Conservation (phyloP, 2,888 invertebrate genomes). For the Oxycera nigricornis region DNA sequence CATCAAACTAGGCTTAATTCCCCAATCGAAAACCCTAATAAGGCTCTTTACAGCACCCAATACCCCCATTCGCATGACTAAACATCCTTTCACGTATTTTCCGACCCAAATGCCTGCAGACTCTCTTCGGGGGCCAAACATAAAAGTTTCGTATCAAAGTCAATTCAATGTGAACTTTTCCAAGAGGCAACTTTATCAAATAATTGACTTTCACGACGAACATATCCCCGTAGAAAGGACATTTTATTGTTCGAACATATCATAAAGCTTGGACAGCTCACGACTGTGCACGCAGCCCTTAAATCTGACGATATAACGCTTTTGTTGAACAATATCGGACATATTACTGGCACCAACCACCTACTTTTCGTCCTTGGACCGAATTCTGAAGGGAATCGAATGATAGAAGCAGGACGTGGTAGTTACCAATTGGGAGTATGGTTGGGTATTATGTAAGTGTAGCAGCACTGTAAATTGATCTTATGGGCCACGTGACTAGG, state of each 20-base stretch:
- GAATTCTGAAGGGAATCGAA: neutral
- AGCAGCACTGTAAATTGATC: constrained; percentile 17
- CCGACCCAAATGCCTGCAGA: neutral
- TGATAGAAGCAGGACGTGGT: neutral
- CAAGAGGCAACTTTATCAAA: constrained; percentile 23
- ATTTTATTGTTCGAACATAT: constrained; percentile 22
- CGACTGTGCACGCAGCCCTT: neutral
- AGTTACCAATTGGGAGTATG: neutral
- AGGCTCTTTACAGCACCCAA: neutral
- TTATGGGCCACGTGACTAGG: constrained; percentile 19
- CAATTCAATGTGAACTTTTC: neutral
- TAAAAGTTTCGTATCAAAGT: neutral
- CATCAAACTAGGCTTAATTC: neutral
- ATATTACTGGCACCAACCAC: constrained; percentile 5
- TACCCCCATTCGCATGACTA: neutral
- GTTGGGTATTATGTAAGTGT: too few relatives aligned
- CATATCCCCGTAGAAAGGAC: constrained; percentile 14
- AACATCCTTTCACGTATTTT: neutral
- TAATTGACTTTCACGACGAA: constrained; percentile 1
- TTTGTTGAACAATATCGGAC: neutral
- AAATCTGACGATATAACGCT: neutral
- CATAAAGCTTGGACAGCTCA: constrained; percentile 12
- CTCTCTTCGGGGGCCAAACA: neutral
- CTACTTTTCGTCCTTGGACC: neutral
- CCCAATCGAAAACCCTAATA: neutral